A percentile compares a stretch with the other conserved stretches of the same genome.
phyloP scores from a whole-genome alignment of 2,888 invertebrate genomes.

The Rhogogaster chlorosoma region DNA sequence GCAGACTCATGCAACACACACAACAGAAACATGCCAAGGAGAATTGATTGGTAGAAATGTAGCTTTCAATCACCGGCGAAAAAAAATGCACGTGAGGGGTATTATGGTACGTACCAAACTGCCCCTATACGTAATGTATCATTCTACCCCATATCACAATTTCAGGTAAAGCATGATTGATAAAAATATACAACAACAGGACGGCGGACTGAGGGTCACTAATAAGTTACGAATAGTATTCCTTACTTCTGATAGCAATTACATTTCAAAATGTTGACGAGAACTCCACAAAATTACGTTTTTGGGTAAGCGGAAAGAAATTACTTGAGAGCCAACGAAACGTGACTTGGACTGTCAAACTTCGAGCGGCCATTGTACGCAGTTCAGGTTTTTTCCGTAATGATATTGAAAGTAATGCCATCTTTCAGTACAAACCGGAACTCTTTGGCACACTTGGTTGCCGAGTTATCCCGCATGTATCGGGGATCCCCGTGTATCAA shows the following conservation, averaged over 20 bases:
- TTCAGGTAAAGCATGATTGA: neutral
- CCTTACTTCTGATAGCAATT: constrained; percentile 6
- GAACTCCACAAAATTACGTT: constrained; percentile 15
- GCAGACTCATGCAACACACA: constrained; percentile 15
- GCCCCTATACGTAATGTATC: constrained; percentile 16
- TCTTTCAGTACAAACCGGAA: neutral
- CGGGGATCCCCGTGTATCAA: constrained; percentile 14
- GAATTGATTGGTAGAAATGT: neutral
- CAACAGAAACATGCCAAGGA: constrained; percentile 25
- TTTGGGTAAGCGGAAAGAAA: neutral
- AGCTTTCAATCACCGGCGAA: constrained; percentile 12
- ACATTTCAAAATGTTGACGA: constrained; percentile 27
- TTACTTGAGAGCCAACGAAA: constrained; percentile 10
- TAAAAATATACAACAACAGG: constrained; percentile 21
- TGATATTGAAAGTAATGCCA: neutral
- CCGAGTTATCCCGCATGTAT: constrained; percentile 10
- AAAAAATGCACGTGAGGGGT: neutral
- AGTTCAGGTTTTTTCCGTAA: constrained; percentile 15
- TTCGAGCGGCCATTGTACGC: constrained; percentile 21
- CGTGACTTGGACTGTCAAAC: neutral
- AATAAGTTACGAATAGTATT: constrained; percentile 26
- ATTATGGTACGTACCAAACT: neutral
- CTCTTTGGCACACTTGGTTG: neutral
- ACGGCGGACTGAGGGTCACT: constrained; percentile 11
- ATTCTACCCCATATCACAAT: constrained; percentile 25